Evolutionary conservation across 2,113 vertebrate genomes (phyloP), one percentile per base, ranked within the genome.

Genomic region (Triplophysa dalaica): DNA sequence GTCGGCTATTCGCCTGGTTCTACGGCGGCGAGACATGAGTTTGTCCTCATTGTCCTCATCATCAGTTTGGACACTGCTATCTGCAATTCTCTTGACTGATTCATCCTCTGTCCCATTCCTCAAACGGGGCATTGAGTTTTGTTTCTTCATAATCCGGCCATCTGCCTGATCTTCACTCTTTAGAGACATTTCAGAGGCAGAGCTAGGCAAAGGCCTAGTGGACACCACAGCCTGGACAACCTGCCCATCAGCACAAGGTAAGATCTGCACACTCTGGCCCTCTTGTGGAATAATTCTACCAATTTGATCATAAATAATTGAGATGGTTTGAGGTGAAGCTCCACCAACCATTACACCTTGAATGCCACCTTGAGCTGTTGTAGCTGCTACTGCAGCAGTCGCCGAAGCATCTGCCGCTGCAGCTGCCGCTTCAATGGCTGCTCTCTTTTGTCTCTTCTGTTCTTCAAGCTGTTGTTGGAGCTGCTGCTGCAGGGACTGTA

Each of bases 391-490:
- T 88, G 94, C 87, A 83, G 85, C 88, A 50, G 88, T 89, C 0
- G 92, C 93, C 24, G 24, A 24, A 0, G 90, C 91, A 14, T 91
- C 93, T 91, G 95, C 91, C 87, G 95, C 62, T 86, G 94, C 56
- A 89, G 89, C 85, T 86, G 92, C 90, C 91, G 94, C 92, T 93
- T 97, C 88, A 88, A 95, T 84, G 87, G 92, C 91, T 92, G 96
- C 92, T 4, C 91, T 92, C 83, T 99, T 98, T 85, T 97, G 96
- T 66, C 97, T 91, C 88, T 98, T 99, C 87, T 99, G 98, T 73
- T 99, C 97, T 77, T 99, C 95, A 26, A 99, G 89, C 87, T 99
- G 98, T 85, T 97, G 96, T 88, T 98, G 97, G 70, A 99, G 94
- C 81, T 99, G 98, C 12, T 99, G 98, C 85, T 99, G 98, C 69